Evolutionary conservation across 2,113 vertebrate genomes (phyloP).

Genomic region (Gnathonemus echidnorhynchus): DNA sequence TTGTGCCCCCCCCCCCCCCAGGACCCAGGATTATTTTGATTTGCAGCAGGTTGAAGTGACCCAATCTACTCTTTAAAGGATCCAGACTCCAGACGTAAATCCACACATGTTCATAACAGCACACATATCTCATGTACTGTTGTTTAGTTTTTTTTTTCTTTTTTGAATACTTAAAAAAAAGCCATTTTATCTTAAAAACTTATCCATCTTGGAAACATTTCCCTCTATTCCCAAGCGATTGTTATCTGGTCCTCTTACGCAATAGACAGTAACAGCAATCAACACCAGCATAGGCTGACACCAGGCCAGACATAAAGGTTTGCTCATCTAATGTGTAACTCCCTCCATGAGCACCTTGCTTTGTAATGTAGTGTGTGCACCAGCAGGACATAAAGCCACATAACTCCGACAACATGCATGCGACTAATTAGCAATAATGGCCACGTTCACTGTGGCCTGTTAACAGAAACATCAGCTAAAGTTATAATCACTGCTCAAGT

Average conservation of each 20-base stretch:
- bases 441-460: not conserved
- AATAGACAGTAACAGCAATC: not conserved
- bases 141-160: not conserved
- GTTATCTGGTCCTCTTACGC: not conserved
- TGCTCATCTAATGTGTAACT: not conserved
- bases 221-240: not conserved
- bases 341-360: not conserved
- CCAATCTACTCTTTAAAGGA: not conserved
- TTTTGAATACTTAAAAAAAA: not conserved
- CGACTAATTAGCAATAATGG: not conserved
- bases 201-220: not conserved
- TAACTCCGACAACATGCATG: not conserved
- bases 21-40: not conserved
- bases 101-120: not conserved
- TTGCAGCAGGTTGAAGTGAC: not conserved
- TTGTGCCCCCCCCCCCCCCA: not conserved
- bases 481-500: constrained; percentile 5
- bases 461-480: not conserved
- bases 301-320: not conserved
- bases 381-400: not conserved
- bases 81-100: not conserved
- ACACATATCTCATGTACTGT: not conserved
- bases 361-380: not conserved
- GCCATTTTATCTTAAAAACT: not conserved
- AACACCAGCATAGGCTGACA: not conserved